A percentile compares a stretch with the other conserved stretches of the same genome.
These are phyloP conservation scores for Haemorhous mexicanus DNA, from an alignment of 2,113 vertebrate species.

Conservation along the genomic window DNA sequence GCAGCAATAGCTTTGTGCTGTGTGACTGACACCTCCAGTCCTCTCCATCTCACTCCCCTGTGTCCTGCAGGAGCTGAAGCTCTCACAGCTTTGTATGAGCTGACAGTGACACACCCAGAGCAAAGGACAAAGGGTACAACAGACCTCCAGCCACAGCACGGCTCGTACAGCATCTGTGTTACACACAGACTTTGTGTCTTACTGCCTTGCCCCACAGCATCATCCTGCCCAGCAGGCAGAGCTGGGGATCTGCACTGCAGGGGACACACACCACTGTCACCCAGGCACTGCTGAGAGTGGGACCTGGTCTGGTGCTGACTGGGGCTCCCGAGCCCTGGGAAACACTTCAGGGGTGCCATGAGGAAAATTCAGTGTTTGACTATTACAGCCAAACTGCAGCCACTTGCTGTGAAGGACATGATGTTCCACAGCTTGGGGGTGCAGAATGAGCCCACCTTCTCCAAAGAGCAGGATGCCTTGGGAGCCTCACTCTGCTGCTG, in stretches of 20 bases:
- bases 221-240: neutral
- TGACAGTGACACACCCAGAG: neutral
- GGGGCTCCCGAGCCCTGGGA: neutral
- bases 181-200: neutral
- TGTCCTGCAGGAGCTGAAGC: neutral
- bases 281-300: neutral
- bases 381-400: neutral
- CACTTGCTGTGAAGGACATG: neutral
- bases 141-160: fast-evolving
- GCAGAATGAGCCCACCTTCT: neutral
- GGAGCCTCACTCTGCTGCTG: neutral
- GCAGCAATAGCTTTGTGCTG: neutral
- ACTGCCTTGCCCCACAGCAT: fast-evolving
- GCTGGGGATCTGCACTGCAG: neutral
- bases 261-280: neutral
- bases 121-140: neutral
- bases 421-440: neutral
- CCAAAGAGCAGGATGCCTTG: neutral
- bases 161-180: neutral
- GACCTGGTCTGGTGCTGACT: fast-evolving
- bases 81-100: neutral
- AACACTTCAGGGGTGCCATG: fast-evolving
- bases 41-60: neutral
- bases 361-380: neutral
- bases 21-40: neutral